phyloP scores from a whole-genome alignment of 2,888 invertebrate genomes.

The Apocheima hispidaria region DNA sequence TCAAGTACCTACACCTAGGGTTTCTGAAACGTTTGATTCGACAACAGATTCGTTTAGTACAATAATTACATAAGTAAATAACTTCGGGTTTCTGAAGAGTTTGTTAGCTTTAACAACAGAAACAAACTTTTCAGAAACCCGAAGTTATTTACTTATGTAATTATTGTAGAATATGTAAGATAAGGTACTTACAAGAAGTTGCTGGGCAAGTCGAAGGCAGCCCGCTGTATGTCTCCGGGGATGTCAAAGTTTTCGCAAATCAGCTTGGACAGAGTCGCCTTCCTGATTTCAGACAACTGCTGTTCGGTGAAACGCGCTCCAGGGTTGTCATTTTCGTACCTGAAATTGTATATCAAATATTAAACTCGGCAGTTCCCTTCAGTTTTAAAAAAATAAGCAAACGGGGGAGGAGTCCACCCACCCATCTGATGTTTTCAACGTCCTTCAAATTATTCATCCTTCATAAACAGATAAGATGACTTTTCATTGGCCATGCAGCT shows the following conservation, averaged over 20 bases:
- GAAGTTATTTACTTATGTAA: too few species aligned
- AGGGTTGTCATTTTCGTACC: constrained; percentile 95
- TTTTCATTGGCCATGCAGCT: not conserved
- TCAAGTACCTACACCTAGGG: too few species aligned
- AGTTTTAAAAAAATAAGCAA: not conserved
- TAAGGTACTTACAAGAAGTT: constrained; percentile 90
- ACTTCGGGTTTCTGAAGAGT: too few species aligned
- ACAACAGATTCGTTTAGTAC: too few species aligned
- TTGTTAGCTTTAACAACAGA: too few species aligned
- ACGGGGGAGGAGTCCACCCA: too few species aligned
- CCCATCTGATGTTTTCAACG: too few species aligned
- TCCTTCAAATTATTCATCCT: too few species aligned
- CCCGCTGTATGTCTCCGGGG: constrained; percentile 94
- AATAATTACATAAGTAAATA: too few species aligned
- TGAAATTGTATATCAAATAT: constrained; percentile 50
- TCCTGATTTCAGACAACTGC: constrained; percentile 95
- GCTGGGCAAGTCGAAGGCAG: constrained; percentile 95
- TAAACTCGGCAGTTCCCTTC: not conserved
- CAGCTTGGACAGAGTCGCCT: constrained; percentile 93
- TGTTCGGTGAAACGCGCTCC: constrained; percentile 93
- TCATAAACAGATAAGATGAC: not conserved
- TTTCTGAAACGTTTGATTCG: too few species aligned
- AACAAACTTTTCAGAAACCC: too few species aligned
- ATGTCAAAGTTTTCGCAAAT: constrained; percentile 96
- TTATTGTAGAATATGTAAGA: too few species aligned